These are phyloP conservation scores for Athene cunicularia DNA, from an alignment of 2,113 vertebrate species.

Conservation along the genomic window DNA sequence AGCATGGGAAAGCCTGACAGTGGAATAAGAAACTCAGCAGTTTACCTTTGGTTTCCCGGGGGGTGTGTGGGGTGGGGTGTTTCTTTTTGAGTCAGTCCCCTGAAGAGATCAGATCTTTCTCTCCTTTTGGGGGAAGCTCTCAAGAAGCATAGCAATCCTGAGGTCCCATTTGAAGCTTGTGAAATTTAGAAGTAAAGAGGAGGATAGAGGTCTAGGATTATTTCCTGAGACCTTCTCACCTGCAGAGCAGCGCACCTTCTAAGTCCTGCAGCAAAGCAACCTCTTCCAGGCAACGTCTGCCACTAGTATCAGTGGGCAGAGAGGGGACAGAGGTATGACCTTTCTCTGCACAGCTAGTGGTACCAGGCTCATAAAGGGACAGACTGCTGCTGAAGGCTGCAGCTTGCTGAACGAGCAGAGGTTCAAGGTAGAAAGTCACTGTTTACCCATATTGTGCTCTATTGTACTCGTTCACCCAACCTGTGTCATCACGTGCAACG, in stretches of 20 bases:
- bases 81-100: background rate
- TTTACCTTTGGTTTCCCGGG: background rate
- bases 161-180: background rate
- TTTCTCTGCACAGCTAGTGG: background rate
- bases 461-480: background rate
- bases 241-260: background rate
- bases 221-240: background rate
- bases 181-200: background rate
- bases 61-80: background rate
- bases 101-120: background rate
- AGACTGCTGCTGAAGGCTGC: background rate
- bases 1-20: background rate
- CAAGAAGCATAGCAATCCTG: background rate
- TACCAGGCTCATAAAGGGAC: background rate
- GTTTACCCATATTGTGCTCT: background rate
- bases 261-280: background rate
- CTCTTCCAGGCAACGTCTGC: background rate
- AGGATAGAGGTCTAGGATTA: background rate
- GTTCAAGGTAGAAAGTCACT: background rate
- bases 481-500: accelerated
- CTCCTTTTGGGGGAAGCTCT: background rate
- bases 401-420: background rate
- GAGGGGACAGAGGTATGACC: background rate
- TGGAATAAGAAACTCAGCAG: background rate
- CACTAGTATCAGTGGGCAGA: background rate